Evolutionary conservation across 2,888 invertebrate species (phyloP).

Genomic region (Lasioglossum zephyrum): DNA sequence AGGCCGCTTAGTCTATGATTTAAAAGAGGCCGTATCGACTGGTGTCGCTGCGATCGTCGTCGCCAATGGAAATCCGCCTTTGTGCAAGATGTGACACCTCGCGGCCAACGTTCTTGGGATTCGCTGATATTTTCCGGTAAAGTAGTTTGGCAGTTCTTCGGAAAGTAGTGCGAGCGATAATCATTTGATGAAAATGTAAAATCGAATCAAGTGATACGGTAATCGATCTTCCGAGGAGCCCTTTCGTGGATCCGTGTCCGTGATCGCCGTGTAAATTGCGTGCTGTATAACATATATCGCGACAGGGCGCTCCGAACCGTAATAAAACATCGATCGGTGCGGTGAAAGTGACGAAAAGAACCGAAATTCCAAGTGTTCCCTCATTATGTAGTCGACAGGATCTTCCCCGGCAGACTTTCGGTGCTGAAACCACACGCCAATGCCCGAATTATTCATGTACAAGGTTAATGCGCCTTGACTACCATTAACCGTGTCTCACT

Average conservation of each 20-base stretch:
- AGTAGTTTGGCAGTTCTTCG: slow-evolving; percentile 40
- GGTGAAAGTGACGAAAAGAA: slow-evolving; percentile 45
- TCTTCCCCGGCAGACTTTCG: slow-evolving; percentile 19
- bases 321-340: slow-evolving; percentile 62
- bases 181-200: slow-evolving; percentile 19
- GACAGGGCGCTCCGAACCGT: slow-evolving; percentile 52
- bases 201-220: neutral
- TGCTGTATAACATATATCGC: slow-evolving; percentile 46
- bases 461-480: slow-evolving; percentile 54
- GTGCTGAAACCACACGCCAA: slow-evolving; percentile 20
- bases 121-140: slow-evolving; percentile 55
- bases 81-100: slow-evolving; percentile 46
- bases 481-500: slow-evolving; percentile 26
- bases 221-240: slow-evolving; percentile 16
- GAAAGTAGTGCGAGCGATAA: neutral
- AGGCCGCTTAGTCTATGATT: too few relatives aligned
- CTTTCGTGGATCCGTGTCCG: slow-evolving; percentile 15
- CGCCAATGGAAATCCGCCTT: neutral
- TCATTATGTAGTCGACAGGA: slow-evolving; percentile 36
- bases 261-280: slow-evolving; percentile 33
- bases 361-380: slow-evolving; percentile 28
- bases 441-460: slow-evolving; percentile 34
- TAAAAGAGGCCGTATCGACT: neutral
- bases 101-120: slow-evolving; percentile 51
- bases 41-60: slow-evolving; percentile 13